Evolutionary conservation across 2,888 invertebrate genomes (phyloP).

Genomic region (Drosophila merina): DNA sequence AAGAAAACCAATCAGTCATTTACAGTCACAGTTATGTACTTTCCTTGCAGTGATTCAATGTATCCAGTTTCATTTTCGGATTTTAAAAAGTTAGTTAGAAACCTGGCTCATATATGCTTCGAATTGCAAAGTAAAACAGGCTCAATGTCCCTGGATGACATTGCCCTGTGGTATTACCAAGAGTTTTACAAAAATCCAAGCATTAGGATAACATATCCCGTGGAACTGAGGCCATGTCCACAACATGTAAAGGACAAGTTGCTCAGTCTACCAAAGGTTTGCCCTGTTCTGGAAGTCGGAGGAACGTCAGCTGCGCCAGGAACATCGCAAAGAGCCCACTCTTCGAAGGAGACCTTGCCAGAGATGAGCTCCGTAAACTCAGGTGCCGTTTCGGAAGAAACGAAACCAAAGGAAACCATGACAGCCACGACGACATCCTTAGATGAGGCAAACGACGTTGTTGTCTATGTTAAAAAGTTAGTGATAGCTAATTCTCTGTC

Average conservation of each 20-base stretch:
- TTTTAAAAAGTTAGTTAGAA: conserved; percentile 39
- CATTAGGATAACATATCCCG: conserved; percentile 42
- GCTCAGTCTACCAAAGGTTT: conserved; percentile 11
- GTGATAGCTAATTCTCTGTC: not conserved
- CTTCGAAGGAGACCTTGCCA: not conserved
- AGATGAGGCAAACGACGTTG: not conserved
- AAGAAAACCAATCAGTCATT: not conserved
- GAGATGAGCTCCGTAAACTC: not conserved
- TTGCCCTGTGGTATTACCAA: conserved; percentile 58
- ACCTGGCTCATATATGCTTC: conserved; percentile 55
- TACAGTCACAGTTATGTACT: not conserved
- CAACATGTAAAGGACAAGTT: conserved; percentile 27
- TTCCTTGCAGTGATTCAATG: not conserved
- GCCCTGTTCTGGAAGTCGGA: not conserved
- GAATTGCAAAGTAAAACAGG: conserved; percentile 38
- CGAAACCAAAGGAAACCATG: not conserved
- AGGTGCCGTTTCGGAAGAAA: too few relatives aligned
- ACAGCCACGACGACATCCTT: not conserved
- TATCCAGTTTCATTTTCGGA: conserved; percentile 37
- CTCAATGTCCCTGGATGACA: conserved; percentile 49
- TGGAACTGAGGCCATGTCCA: conserved; percentile 39
- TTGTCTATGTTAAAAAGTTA: not conserved
- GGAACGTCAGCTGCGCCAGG: not conserved
- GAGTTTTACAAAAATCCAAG: conserved; percentile 44
- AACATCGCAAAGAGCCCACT: not conserved